These are phyloP conservation scores for Phlogophora meticulosa DNA, from an alignment of 2,888 invertebrate species.

Conservation along the genomic window DNA sequence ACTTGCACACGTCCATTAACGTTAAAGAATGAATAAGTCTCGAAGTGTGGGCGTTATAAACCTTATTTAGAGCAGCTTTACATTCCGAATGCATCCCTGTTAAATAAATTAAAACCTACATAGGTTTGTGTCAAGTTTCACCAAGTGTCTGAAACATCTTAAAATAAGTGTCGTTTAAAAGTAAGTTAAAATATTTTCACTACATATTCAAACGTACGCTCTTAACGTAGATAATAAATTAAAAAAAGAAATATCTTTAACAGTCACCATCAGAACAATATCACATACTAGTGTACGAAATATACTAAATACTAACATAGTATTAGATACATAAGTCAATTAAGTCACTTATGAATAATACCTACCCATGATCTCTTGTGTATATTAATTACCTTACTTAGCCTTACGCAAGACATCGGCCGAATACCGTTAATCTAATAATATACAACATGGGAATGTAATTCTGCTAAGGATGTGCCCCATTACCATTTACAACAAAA, in stretches of 20 bases:
- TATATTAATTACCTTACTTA: slow-evolving; percentile 10
- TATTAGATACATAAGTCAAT: slow-evolving; percentile 43
- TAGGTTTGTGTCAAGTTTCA: slow-evolving; percentile 58
- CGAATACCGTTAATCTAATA: slow-evolving; percentile 13
- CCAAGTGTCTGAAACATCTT: slow-evolving; percentile 51
- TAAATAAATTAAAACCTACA: slow-evolving; percentile 61
- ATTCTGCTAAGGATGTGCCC: slow-evolving; percentile 13
- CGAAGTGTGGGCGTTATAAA: slow-evolving; percentile 25
- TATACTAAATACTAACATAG: slow-evolving; percentile 53
- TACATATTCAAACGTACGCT: slow-evolving; percentile 35
- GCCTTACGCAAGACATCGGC: slow-evolving; percentile 8
- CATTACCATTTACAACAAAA: slow-evolving; percentile 29
- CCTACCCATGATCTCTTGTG: slow-evolving; percentile 33
- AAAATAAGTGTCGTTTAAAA: slow-evolving; percentile 20
- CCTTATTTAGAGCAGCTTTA: slow-evolving; percentile 35
- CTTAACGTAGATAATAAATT: slow-evolving; percentile 65
- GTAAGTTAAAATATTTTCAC: background rate
- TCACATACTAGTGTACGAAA: slow-evolving; percentile 55
- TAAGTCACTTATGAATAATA: slow-evolving; percentile 53
- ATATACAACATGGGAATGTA: slow-evolving; percentile 25
- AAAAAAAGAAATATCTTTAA: slow-evolving; percentile 59
- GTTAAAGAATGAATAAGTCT: background rate
- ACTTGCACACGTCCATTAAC: background rate
- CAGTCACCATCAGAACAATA: slow-evolving; percentile 65
- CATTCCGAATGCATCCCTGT: slow-evolving; percentile 32